phyloP scores from a whole-genome alignment of 2,113 vertebrate genomes.

The Blennius ocellaris region DNA sequence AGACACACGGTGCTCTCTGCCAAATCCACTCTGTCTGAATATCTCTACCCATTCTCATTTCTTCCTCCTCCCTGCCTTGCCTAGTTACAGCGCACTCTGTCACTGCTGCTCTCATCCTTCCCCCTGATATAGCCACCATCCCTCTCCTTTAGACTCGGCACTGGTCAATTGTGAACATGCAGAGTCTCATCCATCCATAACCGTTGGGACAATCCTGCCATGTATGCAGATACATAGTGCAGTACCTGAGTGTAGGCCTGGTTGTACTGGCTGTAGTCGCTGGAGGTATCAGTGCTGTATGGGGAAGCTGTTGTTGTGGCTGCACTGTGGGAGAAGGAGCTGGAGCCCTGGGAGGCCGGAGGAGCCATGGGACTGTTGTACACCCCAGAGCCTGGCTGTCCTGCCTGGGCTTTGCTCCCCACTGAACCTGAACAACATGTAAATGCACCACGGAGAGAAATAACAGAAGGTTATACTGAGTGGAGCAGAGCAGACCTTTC shows the following conservation, averaged over 20 bases:
- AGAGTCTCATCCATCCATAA: background rate
- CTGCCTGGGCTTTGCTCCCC: conserved; percentile 83
- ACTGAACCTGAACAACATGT: conserved; percentile 74
- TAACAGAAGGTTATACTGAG: too few species aligned
- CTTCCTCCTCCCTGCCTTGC: conserved; percentile 38
- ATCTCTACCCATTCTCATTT: conserved; percentile 49
- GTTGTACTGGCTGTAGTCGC: conserved; percentile 87
- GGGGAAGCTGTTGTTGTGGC: conserved; percentile 75
- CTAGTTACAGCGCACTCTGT: conserved; percentile 44
- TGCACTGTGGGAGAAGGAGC: conserved; percentile 60
- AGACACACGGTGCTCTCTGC: conserved; percentile 48
- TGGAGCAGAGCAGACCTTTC: too few species aligned
- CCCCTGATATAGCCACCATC: conserved; percentile 5
- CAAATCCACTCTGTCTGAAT: conserved; percentile 64
- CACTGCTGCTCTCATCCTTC: conserved; percentile 29
- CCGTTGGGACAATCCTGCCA: background rate
- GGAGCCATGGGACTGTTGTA: conserved; percentile 81
- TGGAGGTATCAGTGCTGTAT: conserved; percentile 84
- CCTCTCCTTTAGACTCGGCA: background rate
- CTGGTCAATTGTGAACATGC: background rate
- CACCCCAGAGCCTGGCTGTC: conserved; percentile 78
- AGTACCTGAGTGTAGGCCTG: conserved; percentile 85
- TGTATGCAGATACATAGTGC: background rate
- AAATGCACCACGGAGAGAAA: conserved; percentile 12
- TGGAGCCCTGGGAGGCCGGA: conserved; percentile 82